phyloP scores from a whole-genome alignment of 2,888 invertebrate species.

The Drosophila anceps region DNA sequence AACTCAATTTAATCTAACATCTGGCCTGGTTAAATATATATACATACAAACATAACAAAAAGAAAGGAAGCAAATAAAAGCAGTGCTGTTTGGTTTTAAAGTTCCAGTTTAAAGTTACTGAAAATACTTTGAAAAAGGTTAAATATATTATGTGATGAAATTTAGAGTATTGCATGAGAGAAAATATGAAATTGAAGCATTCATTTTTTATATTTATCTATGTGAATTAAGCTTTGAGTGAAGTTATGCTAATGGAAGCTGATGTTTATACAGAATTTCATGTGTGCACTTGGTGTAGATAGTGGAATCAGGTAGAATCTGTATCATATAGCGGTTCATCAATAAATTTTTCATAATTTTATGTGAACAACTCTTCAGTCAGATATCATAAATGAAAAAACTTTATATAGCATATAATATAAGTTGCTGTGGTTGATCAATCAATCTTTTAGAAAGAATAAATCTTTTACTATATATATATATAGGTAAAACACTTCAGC shows the following conservation, averaged over 20 bases:
- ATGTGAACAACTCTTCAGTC: not conserved
- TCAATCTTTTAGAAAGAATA: too few relatives aligned
- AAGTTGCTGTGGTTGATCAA: too few relatives aligned
- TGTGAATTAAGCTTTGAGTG: not conserved
- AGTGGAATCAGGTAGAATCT: not conserved
- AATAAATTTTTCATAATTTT: not conserved
- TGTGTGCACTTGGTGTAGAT: not conserved
- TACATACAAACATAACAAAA: not conserved
- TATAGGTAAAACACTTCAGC: not conserved
- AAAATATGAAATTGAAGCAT: not conserved
- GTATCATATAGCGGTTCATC: not conserved
- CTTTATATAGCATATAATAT: not conserved
- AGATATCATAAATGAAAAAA: not conserved
- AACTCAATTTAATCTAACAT: slow-evolving; percentile 42
- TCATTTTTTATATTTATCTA: not conserved
- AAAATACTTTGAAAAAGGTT: not conserved
- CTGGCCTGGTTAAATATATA: slow-evolving; percentile 44
- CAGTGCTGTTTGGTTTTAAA: slow-evolving; percentile 13
- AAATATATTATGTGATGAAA: not conserved
- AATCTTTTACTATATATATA: not conserved
- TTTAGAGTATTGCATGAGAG: not conserved
- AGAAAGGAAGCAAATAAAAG: not conserved
- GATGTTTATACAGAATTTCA: not conserved
- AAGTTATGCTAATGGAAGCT: not conserved
- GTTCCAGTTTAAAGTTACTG: not conserved